These are phyloP conservation scores for Erythrocercus mccallii DNA, from an alignment of 2,113 vertebrate genomes.

Conservation along the genomic window DNA sequence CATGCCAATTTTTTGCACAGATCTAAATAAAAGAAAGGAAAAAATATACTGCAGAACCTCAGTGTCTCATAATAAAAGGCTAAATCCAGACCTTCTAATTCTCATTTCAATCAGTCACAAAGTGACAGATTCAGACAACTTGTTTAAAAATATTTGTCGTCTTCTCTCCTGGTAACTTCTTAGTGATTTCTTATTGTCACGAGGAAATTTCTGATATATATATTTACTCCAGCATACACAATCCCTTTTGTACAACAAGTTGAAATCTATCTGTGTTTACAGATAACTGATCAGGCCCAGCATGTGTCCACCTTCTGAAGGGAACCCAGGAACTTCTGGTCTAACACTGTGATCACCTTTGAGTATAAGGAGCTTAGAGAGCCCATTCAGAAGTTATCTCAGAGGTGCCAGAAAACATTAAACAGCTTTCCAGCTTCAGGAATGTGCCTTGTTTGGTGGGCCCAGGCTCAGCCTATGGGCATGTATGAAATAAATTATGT, in stretches of 20 bases:
- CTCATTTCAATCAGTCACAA: constrained; percentile 7
- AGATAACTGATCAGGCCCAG: background rate
- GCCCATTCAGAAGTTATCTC: constrained; percentile 1
- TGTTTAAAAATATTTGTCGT: background rate
- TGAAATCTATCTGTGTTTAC: background rate
- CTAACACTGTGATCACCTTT: background rate
- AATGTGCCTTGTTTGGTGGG: background rate
- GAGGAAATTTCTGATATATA: background rate
- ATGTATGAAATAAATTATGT: background rate
- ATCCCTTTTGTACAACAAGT: background rate
- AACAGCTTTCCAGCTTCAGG: background rate
- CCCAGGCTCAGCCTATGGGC: background rate
- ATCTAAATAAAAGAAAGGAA: constrained; percentile 25
- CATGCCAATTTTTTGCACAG: background rate
- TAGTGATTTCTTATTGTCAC: constrained; percentile 8
- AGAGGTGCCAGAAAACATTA: constrained; percentile 23
- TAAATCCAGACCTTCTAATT: constrained; percentile 9
- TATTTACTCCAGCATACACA: background rate
- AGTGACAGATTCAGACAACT: background rate
- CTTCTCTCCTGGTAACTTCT: background rate
- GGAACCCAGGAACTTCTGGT: background rate
- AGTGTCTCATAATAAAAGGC: constrained; percentile 18
- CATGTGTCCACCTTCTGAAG: background rate
- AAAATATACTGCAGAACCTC: background rate
- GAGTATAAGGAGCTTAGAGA: constrained; percentile 26